These are phyloP conservation scores for Paralichthys olivaceus DNA, from an alignment of 2,113 vertebrate genomes.

Conservation along the genomic window DNA sequence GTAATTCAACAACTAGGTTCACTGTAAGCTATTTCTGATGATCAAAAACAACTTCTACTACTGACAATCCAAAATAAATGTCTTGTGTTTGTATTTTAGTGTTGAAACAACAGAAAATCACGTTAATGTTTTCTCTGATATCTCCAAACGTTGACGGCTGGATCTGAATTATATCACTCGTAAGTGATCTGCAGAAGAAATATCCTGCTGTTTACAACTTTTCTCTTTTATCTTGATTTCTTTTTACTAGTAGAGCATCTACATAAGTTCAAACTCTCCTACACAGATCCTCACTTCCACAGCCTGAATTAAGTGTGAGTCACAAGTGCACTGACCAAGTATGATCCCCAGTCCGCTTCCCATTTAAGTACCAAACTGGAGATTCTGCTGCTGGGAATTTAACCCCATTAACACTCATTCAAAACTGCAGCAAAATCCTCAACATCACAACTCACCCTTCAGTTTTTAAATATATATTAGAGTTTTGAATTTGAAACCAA, in stretches of 20 bases:
- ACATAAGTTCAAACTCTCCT: not conserved
- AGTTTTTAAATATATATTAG: no score
- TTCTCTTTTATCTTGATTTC: not conserved
- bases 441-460: constrained; percentile 1
- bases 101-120: constrained; percentile 6
- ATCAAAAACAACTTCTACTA: constrained; percentile 12
- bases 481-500: constrained; percentile 14
- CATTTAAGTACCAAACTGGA: constrained; percentile 13
- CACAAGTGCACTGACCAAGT: constrained; percentile 27
- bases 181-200: not conserved
- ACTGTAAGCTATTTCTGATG: constrained; percentile 3
- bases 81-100: not conserved
- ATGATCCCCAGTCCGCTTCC: constrained; percentile 8
- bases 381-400: not conserved
- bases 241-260: not conserved
- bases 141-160: not conserved
- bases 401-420: constrained; percentile 2
- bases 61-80: constrained; percentile 8
- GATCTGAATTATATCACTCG: not conserved
- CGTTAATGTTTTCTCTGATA: not conserved
- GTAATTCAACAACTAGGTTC: no score
- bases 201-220: not conserved
- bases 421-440: constrained; percentile 2
- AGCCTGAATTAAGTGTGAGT: constrained; percentile 10
- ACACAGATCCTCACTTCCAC: not conserved